Base-by-base conservation (phyloP, 1,140 invertebrate species). In the Nasonia giraulti region DNA sequence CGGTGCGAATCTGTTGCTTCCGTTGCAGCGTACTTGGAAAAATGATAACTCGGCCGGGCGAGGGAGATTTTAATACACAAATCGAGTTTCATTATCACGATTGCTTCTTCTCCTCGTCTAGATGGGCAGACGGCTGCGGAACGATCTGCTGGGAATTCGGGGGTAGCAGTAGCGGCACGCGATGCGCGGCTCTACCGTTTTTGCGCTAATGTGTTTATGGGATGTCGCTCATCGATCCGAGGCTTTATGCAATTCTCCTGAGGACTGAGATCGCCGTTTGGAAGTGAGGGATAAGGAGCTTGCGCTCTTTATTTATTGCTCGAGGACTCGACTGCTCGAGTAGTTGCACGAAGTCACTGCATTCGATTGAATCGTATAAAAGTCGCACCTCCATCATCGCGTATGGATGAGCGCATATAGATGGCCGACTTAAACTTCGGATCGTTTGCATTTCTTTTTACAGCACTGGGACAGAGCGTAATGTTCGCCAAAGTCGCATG, bases 41-140 rank as follows among this genome's bases (percentile, higher is more conserved):
- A 68, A 69, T 31, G n/a, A 69, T 69, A 69, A 31, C 74, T 69
- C n/a, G 75, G 12, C 33, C 40, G 71, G 2, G 66, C n/a, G 11
- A 6, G 47, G 12, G 47, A 12, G 10, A 44, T 80, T 69, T 80
- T 44, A 80, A 80, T 80, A 80, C n/a, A 20, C 62, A 31, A 73
- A 81, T 81, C 50, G 82, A 77, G 10, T 69, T 82, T 85, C 79
- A 85, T 85, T 71, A 85, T 55, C 50, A n/a, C 71, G 73, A 85
- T 85, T 81, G 71, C 83, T 44, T 84, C 69, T 23, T 62, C 7
- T 37, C 33, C 5, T 4, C 5, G 33, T 37, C 2, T 37, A 47
- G 71, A n/a, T 33, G 74, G 8, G 1, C n/a, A 37, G 23, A 78
- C 66, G 27, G 23, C 10, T 20, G 23, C 14, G 47, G 6, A 14